Base-by-base conservation (phyloP, 2,797 vertebrate species). In the Lerista edwardsae region DNA sequence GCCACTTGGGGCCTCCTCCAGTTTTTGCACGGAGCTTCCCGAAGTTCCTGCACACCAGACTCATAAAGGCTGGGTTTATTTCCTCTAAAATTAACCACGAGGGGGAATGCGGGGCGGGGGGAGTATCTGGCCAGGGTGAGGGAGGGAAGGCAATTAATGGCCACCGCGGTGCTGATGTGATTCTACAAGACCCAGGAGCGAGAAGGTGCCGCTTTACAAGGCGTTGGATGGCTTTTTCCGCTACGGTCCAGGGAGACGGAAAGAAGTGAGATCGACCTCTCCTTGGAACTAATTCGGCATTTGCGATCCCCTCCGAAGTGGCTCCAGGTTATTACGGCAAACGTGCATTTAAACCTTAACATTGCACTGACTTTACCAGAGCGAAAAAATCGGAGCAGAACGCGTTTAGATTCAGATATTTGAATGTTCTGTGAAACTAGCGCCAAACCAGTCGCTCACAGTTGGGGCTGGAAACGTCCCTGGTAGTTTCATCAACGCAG, bases 271-370 rank as follows among this genome's bases (percentile, higher is more conserved):
- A 14, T 12, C 17, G 51, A 27, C 29, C 23, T 51, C 25, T 29
- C 47, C 3, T 10, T 39, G 29, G 11, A 31, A 2, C 0, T 39
- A 61, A 57, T 15, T 3, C 34, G 11, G 1, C 1, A 4, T 3
- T 9, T 29, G 8, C 47, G 1, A n/a, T 77, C 59, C 41, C 39
- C 14, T 67, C 62, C 2, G 15, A 67, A 51, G 41, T 3, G 1
- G 2, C 19, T 12, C 64, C 10, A 47, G 25, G 9, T 36, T 2
- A 9, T 5, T 55, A 23, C 15, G 34, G 15, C 75, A 29, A 27
- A 29, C 6, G 7, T 10, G 11, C 44, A 9, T 23, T 36, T 9
- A 69, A 73, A 51, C 44, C 29, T n/a, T n/a, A n/a, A n/a, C n/a
- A 17, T 2, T 14, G 17, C 2, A 72, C 29, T 47, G 71, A 9